These are phyloP conservation scores for Philaethria dido DNA, from an alignment of 2,888 invertebrate genomes.

Conservation along the genomic window DNA sequence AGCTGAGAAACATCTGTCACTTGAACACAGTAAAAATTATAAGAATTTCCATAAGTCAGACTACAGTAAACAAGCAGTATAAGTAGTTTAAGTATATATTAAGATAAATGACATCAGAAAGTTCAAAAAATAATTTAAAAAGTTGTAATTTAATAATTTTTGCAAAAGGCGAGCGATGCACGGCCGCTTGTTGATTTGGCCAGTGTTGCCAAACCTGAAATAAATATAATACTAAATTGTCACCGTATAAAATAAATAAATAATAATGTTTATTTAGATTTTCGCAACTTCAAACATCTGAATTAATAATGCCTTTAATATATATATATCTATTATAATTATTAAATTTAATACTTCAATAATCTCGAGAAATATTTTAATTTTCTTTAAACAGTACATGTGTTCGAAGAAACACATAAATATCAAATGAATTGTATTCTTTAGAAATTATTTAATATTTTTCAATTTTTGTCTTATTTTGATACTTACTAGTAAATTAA, in stretches of 20 bases:
- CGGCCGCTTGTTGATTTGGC: constrained; percentile 76
- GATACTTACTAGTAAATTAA: too few relatives aligned
- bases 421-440: too few relatives aligned
- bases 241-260: neutral
- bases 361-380: neutral
- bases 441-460: too few relatives aligned
- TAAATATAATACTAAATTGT: neutral
- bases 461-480: too few relatives aligned
- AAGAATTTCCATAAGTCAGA: constrained; percentile 54
- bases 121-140: constrained; percentile 36
- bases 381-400: too few relatives aligned
- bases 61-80: constrained; percentile 29
- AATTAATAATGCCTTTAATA: neutral
- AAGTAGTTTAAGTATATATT: constrained; percentile 24
- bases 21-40: constrained; percentile 53
- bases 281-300: neutral
- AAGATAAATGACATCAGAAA: constrained; percentile 33
- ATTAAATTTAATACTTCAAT: neutral
- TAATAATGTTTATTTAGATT: neutral
- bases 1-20: constrained; percentile 72
- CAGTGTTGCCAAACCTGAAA: constrained; percentile 56
- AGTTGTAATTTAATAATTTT: constrained; percentile 44
- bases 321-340: neutral
- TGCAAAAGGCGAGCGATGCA: constrained; percentile 51
- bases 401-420: too few relatives aligned